Evolutionary conservation across 2,113 vertebrate species (phyloP).

Genomic region (Hypocryptadius cinnamomeus): DNA sequence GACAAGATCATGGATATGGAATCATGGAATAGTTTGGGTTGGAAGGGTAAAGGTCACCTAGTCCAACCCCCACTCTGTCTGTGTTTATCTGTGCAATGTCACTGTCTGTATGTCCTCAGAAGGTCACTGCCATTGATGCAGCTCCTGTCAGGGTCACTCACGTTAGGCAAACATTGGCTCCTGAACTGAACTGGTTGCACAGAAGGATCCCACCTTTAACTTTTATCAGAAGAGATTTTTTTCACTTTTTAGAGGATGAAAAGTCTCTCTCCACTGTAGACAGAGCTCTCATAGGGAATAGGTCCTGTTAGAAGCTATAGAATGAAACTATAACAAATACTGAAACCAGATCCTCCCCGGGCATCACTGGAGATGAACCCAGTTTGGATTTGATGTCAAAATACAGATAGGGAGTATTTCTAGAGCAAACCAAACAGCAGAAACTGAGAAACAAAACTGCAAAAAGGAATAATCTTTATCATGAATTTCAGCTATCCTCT

Average conservation of each 20-base stretch:
- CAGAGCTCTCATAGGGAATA: accelerated
- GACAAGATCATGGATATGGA: background rate
- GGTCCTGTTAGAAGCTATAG: background rate
- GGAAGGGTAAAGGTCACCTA: background rate
- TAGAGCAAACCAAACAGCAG: background rate
- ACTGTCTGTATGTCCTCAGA: background rate
- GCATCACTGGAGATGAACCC: background rate
- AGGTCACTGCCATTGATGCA: background rate
- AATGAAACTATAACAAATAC: background rate
- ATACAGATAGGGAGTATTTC: background rate
- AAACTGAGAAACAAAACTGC: background rate
- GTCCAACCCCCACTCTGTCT: background rate
- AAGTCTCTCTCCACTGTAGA: background rate
- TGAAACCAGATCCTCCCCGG: background rate
- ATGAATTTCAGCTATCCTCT: background rate
- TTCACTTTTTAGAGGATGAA: background rate
- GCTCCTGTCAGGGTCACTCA: background rate
- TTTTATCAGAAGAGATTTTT: background rate
- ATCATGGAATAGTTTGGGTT: background rate
- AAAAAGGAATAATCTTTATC: background rate
- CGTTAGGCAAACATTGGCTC: background rate
- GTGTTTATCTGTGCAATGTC: background rate
- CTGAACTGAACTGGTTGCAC: background rate
- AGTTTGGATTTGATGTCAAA: background rate
- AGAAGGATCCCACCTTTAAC: background rate